Evolutionary conservation across 2,888 invertebrate genomes (phyloP), one percentile per base, ranked within the genome.

Genomic region (Orchestes rusci): DNA sequence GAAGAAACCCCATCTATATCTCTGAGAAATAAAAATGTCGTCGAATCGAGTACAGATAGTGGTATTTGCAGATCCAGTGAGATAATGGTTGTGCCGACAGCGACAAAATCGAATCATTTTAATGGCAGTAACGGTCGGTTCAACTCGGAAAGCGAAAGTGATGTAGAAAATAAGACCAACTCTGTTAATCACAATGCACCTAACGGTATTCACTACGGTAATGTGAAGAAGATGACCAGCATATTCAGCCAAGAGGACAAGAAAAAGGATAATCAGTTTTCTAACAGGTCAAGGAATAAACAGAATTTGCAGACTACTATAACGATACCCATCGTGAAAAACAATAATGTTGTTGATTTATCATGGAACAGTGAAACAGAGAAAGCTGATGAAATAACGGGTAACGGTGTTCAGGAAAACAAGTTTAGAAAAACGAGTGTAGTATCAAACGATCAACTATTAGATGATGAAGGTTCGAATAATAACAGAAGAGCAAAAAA

Each of bases 1-100:
- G 51, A 64, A 33, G 52, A 60, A 4, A 47, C 55, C 4, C 59
- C 55, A 46, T 58, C 62, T 1, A 64, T 65, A 20, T 59, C 64
- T 4, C 53, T 56, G 36, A 74, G 72, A 55, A 72, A 71, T 44
- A 73, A 72, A 52, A 64, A 72, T 50, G 72, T 77, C 2, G 78
- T 81, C 59, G 83, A 84, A 61, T 81, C 82, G n/a, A 84, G 84
- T 3, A 84, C 83, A 2, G 84, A 84, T 56, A 84, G 84, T 58
- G 84, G 84, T 0, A 76, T 84, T 56, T 84, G 83, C 51, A 76
- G 81, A 58, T 84, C 84, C 1, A 75, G 79, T 15, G 84, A 84
- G 69, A 68, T 81, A 32, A 75, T 80, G 30, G 51, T 72, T 16
- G 53, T 55, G 16, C 59, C 61, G 33, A 52, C 59, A 4, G 47